Evolutionary conservation across 2,113 vertebrate species (phyloP).

Genomic region (Struthidea cinerea): DNA sequence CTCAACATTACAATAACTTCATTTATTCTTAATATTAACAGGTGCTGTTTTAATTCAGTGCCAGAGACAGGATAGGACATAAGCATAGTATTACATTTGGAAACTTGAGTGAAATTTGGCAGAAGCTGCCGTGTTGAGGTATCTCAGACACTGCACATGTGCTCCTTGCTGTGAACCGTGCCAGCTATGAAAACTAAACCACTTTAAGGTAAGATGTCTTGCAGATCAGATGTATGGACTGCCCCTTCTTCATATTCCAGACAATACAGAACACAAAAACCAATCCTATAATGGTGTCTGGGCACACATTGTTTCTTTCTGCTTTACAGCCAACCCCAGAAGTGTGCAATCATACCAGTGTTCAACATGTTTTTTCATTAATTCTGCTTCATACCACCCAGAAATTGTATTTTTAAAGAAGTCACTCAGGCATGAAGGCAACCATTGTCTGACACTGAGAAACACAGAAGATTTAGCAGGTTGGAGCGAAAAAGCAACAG

Average conservation of each 20-base stretch:
- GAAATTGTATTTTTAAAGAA: neutral
- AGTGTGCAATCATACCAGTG: neutral
- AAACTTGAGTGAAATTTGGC: conserved; percentile 60
- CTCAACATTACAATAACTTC: conserved; percentile 27
- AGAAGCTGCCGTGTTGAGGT: neutral
- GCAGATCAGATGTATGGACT: neutral
- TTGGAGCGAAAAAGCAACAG: neutral
- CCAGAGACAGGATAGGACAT: conserved; percentile 35
- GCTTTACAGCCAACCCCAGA: neutral
- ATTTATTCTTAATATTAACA: conserved; percentile 54
- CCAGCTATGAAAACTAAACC: conserved; percentile 26
- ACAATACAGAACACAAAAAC: neutral
- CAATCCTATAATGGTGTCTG: neutral
- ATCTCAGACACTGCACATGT: conserved; percentile 40
- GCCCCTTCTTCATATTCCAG: neutral
- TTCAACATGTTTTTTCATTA: neutral
- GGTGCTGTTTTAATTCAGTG: conserved; percentile 41
- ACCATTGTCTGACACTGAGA: neutral
- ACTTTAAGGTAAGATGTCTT: conserved; percentile 16
- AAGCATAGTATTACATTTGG: conserved; percentile 62
- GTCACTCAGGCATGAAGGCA: neutral
- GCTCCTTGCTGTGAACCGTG: neutral
- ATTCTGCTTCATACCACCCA: neutral
- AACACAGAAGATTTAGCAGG: neutral
- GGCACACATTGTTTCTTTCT: neutral